Evolutionary conservation across 2,797 vertebrate species (phyloP).

Genomic region (Poeciliopsis gracilis): DNA sequence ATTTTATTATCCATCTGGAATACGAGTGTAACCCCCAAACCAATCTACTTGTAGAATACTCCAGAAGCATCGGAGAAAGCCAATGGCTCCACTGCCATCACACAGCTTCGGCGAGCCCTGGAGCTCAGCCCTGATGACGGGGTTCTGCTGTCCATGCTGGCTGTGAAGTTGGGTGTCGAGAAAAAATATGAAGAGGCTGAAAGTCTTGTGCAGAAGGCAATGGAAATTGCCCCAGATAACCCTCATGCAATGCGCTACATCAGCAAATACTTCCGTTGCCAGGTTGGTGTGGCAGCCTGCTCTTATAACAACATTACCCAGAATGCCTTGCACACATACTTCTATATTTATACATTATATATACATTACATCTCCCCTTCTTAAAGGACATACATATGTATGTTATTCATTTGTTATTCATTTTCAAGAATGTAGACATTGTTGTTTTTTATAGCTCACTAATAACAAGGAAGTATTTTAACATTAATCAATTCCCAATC

Average conservation of each 20-base stretch:
- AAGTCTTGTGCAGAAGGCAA: conserved; percentile 14
- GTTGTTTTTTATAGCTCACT: too few relatives aligned
- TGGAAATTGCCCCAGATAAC: conserved; percentile 1
- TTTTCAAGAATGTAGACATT: too few relatives aligned
- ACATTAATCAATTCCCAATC: too few relatives aligned
- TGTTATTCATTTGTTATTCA: too few relatives aligned
- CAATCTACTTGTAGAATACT: neutral
- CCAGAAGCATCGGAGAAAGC: neutral
- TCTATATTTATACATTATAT: too few relatives aligned
- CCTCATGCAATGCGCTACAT: conserved; percentile 18
- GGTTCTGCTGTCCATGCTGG: conserved; percentile 13
- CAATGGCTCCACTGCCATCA: neutral
- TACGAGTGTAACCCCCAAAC: neutral
- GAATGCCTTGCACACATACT: too few relatives aligned
- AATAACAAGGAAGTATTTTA: too few relatives aligned
- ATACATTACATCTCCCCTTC: too few relatives aligned
- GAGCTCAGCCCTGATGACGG: neutral
- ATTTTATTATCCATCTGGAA: neutral
- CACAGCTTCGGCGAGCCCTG: conserved; percentile 7
- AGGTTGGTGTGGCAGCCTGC: neutral
- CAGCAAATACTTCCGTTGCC: conserved; percentile 9
- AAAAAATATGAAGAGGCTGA: conserved; percentile 1
- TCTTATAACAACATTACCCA: too few relatives aligned
- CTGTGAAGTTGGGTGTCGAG: neutral
- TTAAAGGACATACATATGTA: too few relatives aligned